Percentiles rank a stretch among this genome's conserved stretches.
Conservation (phyloP, 2,888 invertebrate genomes). For the Drosophila longiperda region DNA sequence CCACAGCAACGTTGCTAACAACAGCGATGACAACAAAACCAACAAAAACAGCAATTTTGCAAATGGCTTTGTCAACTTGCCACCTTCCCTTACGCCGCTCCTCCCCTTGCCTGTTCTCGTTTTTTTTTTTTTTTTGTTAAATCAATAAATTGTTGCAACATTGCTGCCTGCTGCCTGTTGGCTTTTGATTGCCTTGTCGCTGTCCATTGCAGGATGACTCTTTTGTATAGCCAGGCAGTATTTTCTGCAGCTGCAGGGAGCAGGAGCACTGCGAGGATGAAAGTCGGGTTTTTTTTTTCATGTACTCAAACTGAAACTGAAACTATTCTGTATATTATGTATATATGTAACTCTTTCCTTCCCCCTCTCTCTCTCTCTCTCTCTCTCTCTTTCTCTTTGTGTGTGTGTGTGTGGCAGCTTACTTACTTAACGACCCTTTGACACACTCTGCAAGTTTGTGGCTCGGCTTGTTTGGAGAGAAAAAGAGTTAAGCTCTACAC, state of each 20-base stretch:
- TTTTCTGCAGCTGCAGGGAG: conserved; percentile 1
- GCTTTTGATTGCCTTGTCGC: conserved; percentile 60
- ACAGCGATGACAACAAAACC: conserved; percentile 21
- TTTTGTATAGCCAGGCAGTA: conserved; percentile 26
- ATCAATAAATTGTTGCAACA: conserved; percentile 72
- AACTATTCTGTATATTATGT: conserved; percentile 53
- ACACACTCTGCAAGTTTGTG: conserved; percentile 54
- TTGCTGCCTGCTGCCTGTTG: conserved; percentile 45
- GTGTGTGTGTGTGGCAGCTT: conserved; percentile 53
- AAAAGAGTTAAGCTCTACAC: conserved; percentile 5
- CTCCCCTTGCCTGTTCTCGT: not conserved
- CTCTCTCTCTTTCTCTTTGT: conserved; percentile 15
- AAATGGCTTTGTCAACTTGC: conserved; percentile 56
- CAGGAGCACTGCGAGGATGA: conserved; percentile 8
- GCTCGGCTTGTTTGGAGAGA: conserved; percentile 1
- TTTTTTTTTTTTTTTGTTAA: conserved; percentile 49
- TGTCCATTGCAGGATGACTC: conserved; percentile 49
- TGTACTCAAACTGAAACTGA: conserved; percentile 65
- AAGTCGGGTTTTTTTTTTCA: conserved; percentile 53
- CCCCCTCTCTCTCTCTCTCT: conserved; percentile 3
- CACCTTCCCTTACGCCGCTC: not conserved
- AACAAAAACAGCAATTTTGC: conserved; percentile 36
- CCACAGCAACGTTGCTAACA: conserved; percentile 40
- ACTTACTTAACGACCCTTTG: conserved; percentile 77
- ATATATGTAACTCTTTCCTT: not conserved